Evolutionary conservation across 1,140 invertebrate genomes (phyloP), one percentile per base, ranked within the genome.

Genomic region (Helicorthomorpha holstii): DNA sequence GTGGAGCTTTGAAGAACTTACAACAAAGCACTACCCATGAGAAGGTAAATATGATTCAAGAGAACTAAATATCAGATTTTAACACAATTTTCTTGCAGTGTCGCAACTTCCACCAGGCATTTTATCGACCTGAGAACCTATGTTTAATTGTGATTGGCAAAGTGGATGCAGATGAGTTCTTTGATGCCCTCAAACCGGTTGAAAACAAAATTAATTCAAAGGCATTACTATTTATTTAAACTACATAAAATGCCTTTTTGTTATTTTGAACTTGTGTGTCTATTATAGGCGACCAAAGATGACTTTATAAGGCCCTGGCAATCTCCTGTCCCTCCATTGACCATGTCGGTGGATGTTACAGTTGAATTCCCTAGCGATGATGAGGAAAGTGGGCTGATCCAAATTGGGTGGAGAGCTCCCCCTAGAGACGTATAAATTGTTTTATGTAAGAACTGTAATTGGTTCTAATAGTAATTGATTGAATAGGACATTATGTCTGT

Each of bases 81-180:
- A 51, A 27, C 7, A 41, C 21, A 29, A 12, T 66, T 50, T 60
- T 47, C 44, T 57, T 53, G 46, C 57, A 85, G 82, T 79, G 85
- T 23, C 74, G 70, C 57, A 69, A 76, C 27, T 95, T 82, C 61
- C 91, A 95, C 62, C 79, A 80, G 60, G 70, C 83, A 49, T 92
- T 84, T 68, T 95, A 95, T 66, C 73, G 87, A 27, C 78, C 89
- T n/a, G 85, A 90, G 67, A 95, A 95, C 67, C 67, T 93, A 44
- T 80, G 79, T 54, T 66, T 94, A 2, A 82, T 91, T 51, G 78
- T 94, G 46, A 80, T 80, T 42, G 90, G 90, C 0, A 78, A 81
- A 67, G 77, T 94, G 3, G 75, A 81, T 47, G 73, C 81, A 42
- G 69, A 79, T 1, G 75, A 88, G 59, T 75, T 93, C 1, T 86